Evolutionary conservation across 2,113 vertebrate species (phyloP).

Genomic region (Thalassarche chlororhynchos): DNA sequence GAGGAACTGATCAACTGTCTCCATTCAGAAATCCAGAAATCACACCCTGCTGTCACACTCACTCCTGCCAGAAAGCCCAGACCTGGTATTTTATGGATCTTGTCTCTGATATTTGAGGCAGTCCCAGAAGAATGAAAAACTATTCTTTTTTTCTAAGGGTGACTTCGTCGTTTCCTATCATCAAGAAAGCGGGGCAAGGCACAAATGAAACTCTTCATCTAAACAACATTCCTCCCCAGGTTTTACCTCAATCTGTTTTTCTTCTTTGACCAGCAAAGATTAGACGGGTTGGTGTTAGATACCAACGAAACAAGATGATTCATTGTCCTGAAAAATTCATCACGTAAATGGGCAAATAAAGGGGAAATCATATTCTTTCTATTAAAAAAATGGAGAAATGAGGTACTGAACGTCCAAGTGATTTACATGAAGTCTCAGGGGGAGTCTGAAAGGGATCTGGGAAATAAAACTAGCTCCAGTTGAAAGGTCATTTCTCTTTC

Average conservation of each 20-base stretch:
- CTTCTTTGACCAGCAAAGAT: neutral
- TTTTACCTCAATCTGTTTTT: neutral
- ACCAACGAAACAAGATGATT: neutral
- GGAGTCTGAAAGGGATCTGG: neutral
- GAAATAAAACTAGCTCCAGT: neutral
- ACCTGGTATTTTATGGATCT: neutral
- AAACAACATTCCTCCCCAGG: neutral
- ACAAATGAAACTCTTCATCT: neutral
- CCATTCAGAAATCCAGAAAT: neutral
- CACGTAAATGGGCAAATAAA: neutral
- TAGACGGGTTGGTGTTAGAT: neutral
- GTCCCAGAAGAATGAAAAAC: neutral
- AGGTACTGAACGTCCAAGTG: neutral
- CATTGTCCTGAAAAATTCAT: neutral
- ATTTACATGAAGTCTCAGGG: neutral
- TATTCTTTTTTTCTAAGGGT: neutral
- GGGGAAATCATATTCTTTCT: neutral
- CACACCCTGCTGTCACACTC: neutral
- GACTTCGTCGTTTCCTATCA: neutral
- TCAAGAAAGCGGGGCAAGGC: neutral
- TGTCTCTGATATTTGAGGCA: neutral
- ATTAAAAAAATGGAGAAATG: neutral
- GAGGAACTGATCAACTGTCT: neutral
- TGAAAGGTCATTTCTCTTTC: neutral
- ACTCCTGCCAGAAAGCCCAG: neutral